A percentile compares a stretch with the other conserved stretches of the same genome.
phyloP scores from a whole-genome alignment of 2,113 vertebrate genomes.

The Chaenocephalus aceratus region DNA sequence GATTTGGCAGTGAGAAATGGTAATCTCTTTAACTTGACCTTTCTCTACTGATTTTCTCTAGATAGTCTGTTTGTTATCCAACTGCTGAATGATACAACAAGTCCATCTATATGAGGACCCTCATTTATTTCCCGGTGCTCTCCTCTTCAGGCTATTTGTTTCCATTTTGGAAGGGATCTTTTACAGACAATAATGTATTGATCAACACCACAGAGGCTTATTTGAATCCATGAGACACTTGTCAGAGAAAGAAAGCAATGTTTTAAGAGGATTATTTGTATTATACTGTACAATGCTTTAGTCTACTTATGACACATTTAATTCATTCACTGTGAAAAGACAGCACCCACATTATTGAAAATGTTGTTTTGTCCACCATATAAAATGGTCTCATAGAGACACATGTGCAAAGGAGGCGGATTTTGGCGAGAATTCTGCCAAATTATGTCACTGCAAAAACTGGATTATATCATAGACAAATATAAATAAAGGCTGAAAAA shows the following conservation, averaged over 20 bases:
- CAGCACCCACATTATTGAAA: background rate
- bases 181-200: conserved; percentile 37
- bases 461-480: background rate
- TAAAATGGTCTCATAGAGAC: background rate
- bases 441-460: background rate
- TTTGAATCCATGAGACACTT: conserved; percentile 25
- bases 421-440: background rate
- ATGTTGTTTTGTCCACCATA: background rate
- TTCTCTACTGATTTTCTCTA: conserved; percentile 47
- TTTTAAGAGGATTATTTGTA: background rate
- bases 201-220: conserved; percentile 7
- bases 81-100: conserved; percentile 48
- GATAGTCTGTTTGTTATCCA: conserved; percentile 31
- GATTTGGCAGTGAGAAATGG: conserved; percentile 38
- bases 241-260: background rate
- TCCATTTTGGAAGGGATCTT: conserved; percentile 42
- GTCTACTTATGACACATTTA: background rate
- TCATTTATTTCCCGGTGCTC: conserved; percentile 53
- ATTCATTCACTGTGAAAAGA: background rate
- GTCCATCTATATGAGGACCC: conserved; percentile 30
- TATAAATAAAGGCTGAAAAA: background rate
- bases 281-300: background rate
- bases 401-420: background rate
- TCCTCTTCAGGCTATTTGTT: conserved; percentile 11
- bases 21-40: conserved; percentile 62